These are phyloP conservation scores for Drosophila pseudotalamancana DNA, from an alignment of 2,888 invertebrate genomes.

Conservation along the genomic window DNA sequence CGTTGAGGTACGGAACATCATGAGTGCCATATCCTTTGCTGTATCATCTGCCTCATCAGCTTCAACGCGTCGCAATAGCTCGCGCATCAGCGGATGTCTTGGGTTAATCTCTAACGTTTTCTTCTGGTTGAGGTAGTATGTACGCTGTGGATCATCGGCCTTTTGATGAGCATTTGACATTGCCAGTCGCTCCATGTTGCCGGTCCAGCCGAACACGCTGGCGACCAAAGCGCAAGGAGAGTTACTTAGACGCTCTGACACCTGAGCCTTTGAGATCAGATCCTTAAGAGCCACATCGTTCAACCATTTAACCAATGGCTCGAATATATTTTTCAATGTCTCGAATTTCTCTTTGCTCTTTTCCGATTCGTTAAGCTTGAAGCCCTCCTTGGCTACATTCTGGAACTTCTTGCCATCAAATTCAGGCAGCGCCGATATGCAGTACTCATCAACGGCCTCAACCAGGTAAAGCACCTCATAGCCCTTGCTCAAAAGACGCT, in stretches of 20 bases:
- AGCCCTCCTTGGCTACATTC: slow-evolving; percentile 99
- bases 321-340: slow-evolving; percentile 90
- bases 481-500: slow-evolving; percentile 95
- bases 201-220: slow-evolving; percentile 99
- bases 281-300: slow-evolving; percentile 92
- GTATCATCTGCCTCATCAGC: slow-evolving; percentile 90
- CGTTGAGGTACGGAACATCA: slow-evolving; percentile 97
- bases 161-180: slow-evolving; percentile 98
- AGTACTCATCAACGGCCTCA: slow-evolving; percentile 99
- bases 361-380: slow-evolving; percentile 91
- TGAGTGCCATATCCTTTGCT: slow-evolving; percentile 93
- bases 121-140: slow-evolving; percentile 95
- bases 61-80: slow-evolving; percentile 92
- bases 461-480: slow-evolving; percentile 97
- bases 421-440: slow-evolving; percentile 97
- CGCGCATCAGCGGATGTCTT: slow-evolving; percentile 96
- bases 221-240: slow-evolving; percentile 99
- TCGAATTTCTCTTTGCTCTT: slow-evolving; percentile 90
- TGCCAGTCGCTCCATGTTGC: slow-evolving; percentile 99
- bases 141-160: slow-evolving; percentile 94
- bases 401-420: slow-evolving; percentile 99
- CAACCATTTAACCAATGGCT: slow-evolving; percentile 96
- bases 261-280: slow-evolving; percentile 90
- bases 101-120: slow-evolving; percentile 99
- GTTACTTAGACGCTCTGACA: slow-evolving; percentile 94